Base-by-base conservation (phyloP, 2,888 invertebrate species). In the Oscheius sp. region DNA sequence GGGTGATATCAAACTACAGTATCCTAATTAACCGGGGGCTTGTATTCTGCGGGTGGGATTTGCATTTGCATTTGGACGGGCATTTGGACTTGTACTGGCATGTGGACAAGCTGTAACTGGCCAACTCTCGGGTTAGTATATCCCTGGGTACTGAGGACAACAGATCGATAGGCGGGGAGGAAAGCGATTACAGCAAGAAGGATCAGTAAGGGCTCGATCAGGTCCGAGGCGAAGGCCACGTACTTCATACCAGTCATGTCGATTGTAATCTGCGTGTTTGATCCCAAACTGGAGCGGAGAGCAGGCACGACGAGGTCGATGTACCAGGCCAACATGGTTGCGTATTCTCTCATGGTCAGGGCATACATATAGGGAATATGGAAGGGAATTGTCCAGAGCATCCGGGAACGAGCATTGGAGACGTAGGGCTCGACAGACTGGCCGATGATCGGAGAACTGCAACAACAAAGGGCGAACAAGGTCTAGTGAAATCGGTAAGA, bases 141-240 rank as follows among this genome's bases (percentile, higher is more conserved):
- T 3, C 49, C 49, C 18, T 49, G 6, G n/a, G 49, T n/a, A 13
- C 49, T n/a, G 21, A 55, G 21, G 6, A 55, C 5, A 55, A 25
- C 55, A 25, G 55, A 25, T 13, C 55, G 55, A 21, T 55, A 55
- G 21, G 55, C 55, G 3, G 55, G 55, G 23, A 55, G 55, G 23
- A 55, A 55, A 13, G 21, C 12, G 2, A 55, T 21, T 5, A 21
- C 55, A 3, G 21, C 21, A 5, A 55, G 12, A 35, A 35, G 9
- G 35, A 35, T 35, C 5, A 35, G 35, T 3, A 35, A 35, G 5
- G 35, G 35, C 35, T 35, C 35, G 5, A 35, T 9, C 5, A 35
- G 35, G 9, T 35, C 35, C 3, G 35, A 35, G 21, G 55, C 55
- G 13, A 55, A 55, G 25, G 21, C 23, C 3, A 55, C 12, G 55